A percentile compares a stretch with the other conserved stretches of the same genome.
Evolutionary conservation across 1,140 invertebrate genomes (phyloP).

Genomic region (Eubasilissa regina): DNA sequence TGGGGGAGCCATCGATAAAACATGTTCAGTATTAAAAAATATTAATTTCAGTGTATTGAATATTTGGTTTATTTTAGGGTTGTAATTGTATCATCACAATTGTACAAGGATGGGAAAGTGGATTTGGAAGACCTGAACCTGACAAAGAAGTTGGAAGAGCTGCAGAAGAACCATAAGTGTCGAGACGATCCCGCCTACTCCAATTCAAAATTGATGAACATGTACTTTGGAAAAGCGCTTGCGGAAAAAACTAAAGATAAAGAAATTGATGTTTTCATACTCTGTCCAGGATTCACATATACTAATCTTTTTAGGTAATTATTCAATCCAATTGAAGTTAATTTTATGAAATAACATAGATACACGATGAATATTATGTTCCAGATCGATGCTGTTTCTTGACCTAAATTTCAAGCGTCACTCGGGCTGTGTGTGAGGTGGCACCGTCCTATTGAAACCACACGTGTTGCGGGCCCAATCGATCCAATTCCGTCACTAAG

Average conservation of each 20-base stretch:
- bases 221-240: conserved; percentile 79
- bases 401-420: too few species aligned
- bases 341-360: too few species aligned
- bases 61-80: conserved; percentile 66
- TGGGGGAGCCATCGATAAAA: too few species aligned
- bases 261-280: conserved; percentile 80
- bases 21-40: too few species aligned
- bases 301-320: conserved; percentile 75
- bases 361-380: too few species aligned
- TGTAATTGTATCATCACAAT: conserved; percentile 71
- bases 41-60: too few species aligned
- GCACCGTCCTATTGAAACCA: too few species aligned
- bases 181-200: conserved; percentile 75
- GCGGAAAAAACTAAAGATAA: conserved; percentile 72
- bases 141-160: conserved; percentile 66
- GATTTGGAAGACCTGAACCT: conserved; percentile 80
- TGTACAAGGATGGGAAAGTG: conserved; percentile 74
- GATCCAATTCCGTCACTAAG: too few species aligned
- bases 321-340: too few species aligned
- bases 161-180: conserved; percentile 62
- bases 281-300: conserved; percentile 89
- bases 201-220: conserved; percentile 86
- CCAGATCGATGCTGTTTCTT: too few species aligned
- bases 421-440: too few species aligned
- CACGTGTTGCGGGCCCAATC: too few species aligned